phyloP scores from a whole-genome alignment of 2,797 vertebrate genomes.

The Megalops cyprinoides region DNA sequence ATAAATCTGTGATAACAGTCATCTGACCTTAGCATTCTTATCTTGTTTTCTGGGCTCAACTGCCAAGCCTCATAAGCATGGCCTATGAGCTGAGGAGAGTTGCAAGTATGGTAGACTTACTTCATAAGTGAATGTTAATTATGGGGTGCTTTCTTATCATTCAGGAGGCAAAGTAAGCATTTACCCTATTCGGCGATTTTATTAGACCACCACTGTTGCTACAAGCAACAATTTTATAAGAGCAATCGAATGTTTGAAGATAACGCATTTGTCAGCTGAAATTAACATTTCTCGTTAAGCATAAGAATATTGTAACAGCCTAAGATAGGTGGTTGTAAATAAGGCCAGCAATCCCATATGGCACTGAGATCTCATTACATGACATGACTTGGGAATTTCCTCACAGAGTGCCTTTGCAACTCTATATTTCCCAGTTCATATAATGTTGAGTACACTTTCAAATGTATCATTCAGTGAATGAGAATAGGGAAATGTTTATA shows the following conservation, averaged over 20 bases:
- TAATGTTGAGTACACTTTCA: background rate
- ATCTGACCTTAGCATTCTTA: background rate
- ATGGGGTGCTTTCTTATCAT: background rate
- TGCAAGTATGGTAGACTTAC: background rate
- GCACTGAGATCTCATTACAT: background rate
- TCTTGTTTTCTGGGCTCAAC: constrained; percentile 3
- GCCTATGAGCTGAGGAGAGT: background rate
- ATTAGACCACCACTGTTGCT: background rate
- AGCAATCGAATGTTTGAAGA: no score
- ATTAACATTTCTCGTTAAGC: no score
- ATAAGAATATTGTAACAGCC: no score
- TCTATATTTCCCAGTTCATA: background rate
- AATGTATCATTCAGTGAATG: background rate
- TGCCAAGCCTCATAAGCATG: background rate
- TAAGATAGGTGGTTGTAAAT: no score
- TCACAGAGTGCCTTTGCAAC: background rate
- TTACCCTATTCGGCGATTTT: background rate
- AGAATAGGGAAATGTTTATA: background rate
- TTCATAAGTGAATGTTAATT: background rate
- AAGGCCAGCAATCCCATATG: background rate
- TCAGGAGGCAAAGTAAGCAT: background rate
- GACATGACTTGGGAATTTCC: background rate
- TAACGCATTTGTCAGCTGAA: no score
- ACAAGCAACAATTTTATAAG: no score
- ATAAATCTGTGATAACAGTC: background rate